Base-by-base conservation (phyloP, 92 coral and sea anemone species). In the Galaxea fascicularis region DNA sequence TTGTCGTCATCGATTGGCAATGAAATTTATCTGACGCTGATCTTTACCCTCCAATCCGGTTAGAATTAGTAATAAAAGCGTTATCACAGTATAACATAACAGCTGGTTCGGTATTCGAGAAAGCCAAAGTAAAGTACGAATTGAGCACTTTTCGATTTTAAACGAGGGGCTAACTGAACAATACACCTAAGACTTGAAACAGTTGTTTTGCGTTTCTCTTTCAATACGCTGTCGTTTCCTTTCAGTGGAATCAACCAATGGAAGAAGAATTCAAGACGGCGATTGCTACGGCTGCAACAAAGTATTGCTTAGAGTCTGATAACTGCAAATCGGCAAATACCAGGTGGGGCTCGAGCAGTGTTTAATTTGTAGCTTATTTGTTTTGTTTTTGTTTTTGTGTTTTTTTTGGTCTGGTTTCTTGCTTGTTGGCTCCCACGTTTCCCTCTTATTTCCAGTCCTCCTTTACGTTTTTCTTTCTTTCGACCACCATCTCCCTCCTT, bases 211-310 rank as follows among this genome's bases (percentile, higher is more conserved):
- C 18, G 10, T 3, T 31, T 4, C 27, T 5, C 7, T 1, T 30
- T 31, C 69, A 18, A 29, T 85, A 57, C 8, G 64, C 58, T 41
- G 46, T 18, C 73, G 1, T 49, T 73, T 46, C 27, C 0, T 71
- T 31, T 28, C 68, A 89, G 92, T 84, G 89, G 89, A 89, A 84
- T 44, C 39, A 58, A 2, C 78, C 58, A 49, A 63, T 59, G 22
- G 89, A 89, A n/a, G 56, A 64, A 25, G 70, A 27, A 60, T 85
- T 89, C 66, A 89, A 89, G 47, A 63, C 75, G 24, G 76, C 82
- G 4, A 31, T 84, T 12, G 92, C 92, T 16, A 57, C 64, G 31
- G 86, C 76, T 39, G 82, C 77, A 46, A 89, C 89, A 15, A 39
- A 12, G 11, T 79, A 78, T 54, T 89, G 92, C 56, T 65, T 83